Evolutionary conservation across 2,113 vertebrate species (phyloP), one percentile per base, ranked within the genome.

Genomic region (Bubo bubo): DNA sequence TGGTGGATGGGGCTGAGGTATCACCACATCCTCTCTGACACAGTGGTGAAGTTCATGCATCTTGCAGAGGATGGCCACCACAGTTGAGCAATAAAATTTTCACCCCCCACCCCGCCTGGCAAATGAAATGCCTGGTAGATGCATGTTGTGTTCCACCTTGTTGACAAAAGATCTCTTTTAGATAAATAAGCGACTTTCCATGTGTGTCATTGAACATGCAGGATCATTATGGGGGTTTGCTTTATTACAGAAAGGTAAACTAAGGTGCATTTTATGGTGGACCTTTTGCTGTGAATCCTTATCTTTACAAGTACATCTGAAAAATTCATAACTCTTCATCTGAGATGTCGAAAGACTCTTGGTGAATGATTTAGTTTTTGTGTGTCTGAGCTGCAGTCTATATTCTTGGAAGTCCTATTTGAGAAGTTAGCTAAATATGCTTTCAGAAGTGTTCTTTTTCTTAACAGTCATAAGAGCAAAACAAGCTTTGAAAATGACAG

Each of bases 371-470:
- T 39, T 67, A 32, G 17, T 11, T 76, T 53, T 66, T 41, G 6
- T 59, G 30, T 77, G 43, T 64, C 70, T 95, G 52, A 89, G 23
- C 47, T 75, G 64, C 60, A 80, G 8, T 30, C 47, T 84, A 1
- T 94, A 19, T 96, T 95, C 80, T 88, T 90, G 81, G 77, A 94
- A 96, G 52, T 49, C 52, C 39, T 80, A 23, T 90, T 92, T 86
- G 45, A 88, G 79, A 73, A 86, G 23, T 56, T 82, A 90, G 49
- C 43, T 93, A 79, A 86, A 74, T 50, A 45, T 28, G 28, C 41
- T 86, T 86, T 92, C 59, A 80, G 35, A 85, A 85, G 16, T 14
- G 12, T 64, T 91, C 45, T 50, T 50, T 88, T 74, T 93, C 63
- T 84, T 87, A 81, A 50, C 68, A 88, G 73, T 89, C 23, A 72